phyloP scores from a whole-genome alignment of 2,797 vertebrate species.

The Lemur catta region DNA sequence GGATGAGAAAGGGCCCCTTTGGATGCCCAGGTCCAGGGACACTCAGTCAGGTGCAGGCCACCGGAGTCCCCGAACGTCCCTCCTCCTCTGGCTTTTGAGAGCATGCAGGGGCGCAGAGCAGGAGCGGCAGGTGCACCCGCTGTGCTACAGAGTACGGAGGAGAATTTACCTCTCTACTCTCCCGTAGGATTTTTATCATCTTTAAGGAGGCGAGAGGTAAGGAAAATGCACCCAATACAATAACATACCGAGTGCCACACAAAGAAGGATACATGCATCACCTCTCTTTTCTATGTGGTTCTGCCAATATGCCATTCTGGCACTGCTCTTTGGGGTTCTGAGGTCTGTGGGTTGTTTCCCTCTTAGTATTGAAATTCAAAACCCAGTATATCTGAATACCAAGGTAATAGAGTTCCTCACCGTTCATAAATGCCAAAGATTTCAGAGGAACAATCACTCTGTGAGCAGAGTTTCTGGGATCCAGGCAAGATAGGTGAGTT shows the following conservation, averaged over 20 bases:
- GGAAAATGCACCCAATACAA: background rate
- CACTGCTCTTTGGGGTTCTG: background rate
- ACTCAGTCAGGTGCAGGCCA: background rate
- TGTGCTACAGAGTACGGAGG: fast-evolving
- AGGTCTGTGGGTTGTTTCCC: background rate
- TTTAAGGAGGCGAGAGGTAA: background rate
- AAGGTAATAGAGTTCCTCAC: background rate
- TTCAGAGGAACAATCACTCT: background rate
- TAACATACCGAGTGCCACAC: background rate
- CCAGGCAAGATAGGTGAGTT: too few relatives aligned
- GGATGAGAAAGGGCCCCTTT: background rate
- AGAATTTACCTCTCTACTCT: background rate
- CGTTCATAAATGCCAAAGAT: background rate
- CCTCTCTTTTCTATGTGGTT: background rate
- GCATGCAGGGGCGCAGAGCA: background rate
- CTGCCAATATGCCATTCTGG: background rate
- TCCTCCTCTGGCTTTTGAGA: background rate
- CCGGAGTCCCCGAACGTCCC: background rate
- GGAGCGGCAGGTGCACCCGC: background rate
- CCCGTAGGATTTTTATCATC: background rate
- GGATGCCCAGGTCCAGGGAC: background rate
- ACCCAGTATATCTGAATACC: background rate
- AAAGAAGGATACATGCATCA: background rate
- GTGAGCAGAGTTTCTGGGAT: background rate
- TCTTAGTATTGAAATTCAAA: background rate